Evolutionary conservation across 2,888 invertebrate species (phyloP).

Genomic region (Esperia sulphurella): DNA sequence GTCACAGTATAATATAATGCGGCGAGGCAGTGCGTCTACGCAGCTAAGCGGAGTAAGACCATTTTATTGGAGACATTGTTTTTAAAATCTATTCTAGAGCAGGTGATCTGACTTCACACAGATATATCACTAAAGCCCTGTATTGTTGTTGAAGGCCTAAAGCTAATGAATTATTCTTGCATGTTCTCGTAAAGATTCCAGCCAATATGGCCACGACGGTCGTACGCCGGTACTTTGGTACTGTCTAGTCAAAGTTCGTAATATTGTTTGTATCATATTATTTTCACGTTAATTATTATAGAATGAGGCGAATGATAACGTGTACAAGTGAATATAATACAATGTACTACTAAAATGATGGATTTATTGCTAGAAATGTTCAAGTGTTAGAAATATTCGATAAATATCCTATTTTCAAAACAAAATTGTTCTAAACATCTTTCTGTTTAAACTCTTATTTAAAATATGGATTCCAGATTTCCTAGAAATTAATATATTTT

Average conservation of each 20-base stretch:
- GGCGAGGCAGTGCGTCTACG: no score
- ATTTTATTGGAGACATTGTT: no score
- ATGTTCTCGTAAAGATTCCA: slow-evolving; percentile 48
- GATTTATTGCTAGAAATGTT: slow-evolving; percentile 3
- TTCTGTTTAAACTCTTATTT: no score
- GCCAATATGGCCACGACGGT: slow-evolving; percentile 53
- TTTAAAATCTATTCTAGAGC: no score
- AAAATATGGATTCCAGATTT: no score
- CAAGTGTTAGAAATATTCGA: slow-evolving; percentile 15
- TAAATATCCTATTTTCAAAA: no score
- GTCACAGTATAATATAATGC: no score
- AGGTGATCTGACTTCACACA: background rate
- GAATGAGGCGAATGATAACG: slow-evolving; percentile 40
- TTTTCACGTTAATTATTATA: slow-evolving; percentile 46
- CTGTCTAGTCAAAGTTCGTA: slow-evolving; percentile 75
- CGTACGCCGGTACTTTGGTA: slow-evolving; percentile 66
- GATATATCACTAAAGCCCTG: slow-evolving; percentile 42
- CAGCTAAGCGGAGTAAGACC: no score
- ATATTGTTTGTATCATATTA: slow-evolving; percentile 65
- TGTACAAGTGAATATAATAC: slow-evolving; percentile 10
- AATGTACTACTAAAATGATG: slow-evolving; percentile 8
- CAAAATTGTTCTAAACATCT: no score
- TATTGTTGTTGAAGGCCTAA: slow-evolving; percentile 50
- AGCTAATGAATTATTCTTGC: slow-evolving; percentile 34
- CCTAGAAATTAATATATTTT: no score